These are phyloP conservation scores for Coturnix japonica DNA, from an alignment of 2,113 vertebrate genomes.

Conservation along the genomic window DNA sequence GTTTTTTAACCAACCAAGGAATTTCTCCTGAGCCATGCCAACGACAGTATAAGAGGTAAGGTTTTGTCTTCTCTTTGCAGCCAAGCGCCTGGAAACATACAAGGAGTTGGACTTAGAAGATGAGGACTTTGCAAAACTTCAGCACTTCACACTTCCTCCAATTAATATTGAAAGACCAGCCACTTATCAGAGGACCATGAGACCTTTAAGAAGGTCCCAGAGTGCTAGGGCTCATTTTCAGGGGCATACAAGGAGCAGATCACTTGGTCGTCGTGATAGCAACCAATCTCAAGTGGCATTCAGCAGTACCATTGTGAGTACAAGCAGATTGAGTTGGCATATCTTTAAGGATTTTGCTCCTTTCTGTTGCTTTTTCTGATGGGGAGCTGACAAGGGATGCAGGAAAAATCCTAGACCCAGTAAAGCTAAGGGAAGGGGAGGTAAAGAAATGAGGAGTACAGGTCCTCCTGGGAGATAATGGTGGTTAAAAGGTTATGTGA, in stretches of 20 bases:
- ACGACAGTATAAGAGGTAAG: neutral
- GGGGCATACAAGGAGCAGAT: slow-evolving; percentile 64
- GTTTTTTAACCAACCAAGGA: neutral
- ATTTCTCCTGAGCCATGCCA: neutral
- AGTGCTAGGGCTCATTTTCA: slow-evolving; percentile 72
- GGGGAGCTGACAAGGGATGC: rapidly evolving
- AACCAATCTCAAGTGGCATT: slow-evolving; percentile 77
- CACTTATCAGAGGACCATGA: neutral
- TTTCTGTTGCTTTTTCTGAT: neutral
- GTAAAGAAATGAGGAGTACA: neutral
- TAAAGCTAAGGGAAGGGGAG: neutral
- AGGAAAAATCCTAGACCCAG: neutral
- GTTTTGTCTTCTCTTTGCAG: slow-evolving; percentile 48
- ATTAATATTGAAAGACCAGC: neutral
- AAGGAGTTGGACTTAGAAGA: slow-evolving; percentile 73
- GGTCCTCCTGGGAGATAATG: neutral
- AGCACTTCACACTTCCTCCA: slow-evolving; percentile 53
- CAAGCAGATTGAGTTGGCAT: neutral
- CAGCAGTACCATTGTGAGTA: slow-evolving; percentile 83
- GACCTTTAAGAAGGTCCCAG: slow-evolving; percentile 70
- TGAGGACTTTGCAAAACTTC: slow-evolving; percentile 67
- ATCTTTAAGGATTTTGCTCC: neutral
- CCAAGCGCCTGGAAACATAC: slow-evolving; percentile 76
- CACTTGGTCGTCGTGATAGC: slow-evolving; percentile 40
- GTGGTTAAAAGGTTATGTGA: rapidly evolving